A percentile compares a stretch with the other conserved stretches of the same genome.
Evolutionary conservation across 2,797 vertebrate species (phyloP).

Genomic region (Falco concolor): DNA sequence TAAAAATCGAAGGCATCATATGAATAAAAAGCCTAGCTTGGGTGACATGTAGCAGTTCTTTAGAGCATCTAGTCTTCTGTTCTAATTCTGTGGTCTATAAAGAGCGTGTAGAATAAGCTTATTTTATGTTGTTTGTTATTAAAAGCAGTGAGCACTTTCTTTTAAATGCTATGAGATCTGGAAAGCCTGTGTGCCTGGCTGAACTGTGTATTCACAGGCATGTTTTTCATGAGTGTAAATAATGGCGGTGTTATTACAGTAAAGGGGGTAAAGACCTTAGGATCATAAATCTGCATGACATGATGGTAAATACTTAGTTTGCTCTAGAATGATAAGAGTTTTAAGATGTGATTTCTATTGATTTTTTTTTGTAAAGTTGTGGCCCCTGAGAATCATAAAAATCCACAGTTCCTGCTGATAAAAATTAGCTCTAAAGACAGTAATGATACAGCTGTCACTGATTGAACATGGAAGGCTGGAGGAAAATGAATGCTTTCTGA

Average conservation of each 20-base stretch:
- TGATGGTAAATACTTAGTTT: background rate
- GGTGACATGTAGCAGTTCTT: background rate
- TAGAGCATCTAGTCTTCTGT: background rate
- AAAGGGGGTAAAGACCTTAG: conserved; percentile 1
- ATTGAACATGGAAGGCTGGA: background rate
- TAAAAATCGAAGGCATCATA: conserved; percentile 5
- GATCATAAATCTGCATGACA: background rate
- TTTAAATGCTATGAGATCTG: background rate
- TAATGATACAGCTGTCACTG: background rate
- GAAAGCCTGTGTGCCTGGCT: background rate
- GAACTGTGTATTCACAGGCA: background rate
- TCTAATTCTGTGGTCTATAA: background rate
- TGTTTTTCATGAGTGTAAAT: conserved; percentile 19
- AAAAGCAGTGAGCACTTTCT: conserved; percentile 59
- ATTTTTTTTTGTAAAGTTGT: background rate
- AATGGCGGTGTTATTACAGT: background rate
- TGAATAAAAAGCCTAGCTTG: background rate
- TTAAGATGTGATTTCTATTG: background rate
- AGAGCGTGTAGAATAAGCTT: background rate
- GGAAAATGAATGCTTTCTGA: background rate
- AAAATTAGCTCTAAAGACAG: background rate
- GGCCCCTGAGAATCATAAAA: background rate
- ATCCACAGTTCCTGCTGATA: background rate
- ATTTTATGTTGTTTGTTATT: background rate
- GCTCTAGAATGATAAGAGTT: background rate